phyloP scores from a whole-genome alignment of 2,797 vertebrate genomes.

The Fundulus diaphanus region DNA sequence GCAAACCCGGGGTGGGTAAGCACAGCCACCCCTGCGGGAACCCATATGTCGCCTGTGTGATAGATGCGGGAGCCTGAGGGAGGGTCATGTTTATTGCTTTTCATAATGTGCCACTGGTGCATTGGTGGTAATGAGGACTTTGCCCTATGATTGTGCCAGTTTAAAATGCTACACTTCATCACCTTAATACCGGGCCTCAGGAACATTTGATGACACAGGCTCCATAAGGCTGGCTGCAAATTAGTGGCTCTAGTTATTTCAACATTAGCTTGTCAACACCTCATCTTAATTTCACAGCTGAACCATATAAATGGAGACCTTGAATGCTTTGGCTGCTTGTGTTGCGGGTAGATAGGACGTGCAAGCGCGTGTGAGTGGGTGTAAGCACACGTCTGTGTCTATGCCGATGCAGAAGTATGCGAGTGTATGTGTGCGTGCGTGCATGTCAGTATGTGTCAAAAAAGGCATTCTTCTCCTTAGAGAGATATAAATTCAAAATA shows the following conservation, averaged over 20 bases:
- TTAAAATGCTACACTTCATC: conserved; percentile 77
- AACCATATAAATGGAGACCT: conserved; percentile 67
- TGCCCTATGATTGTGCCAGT: conserved; percentile 69
- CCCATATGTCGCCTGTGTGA: conserved; percentile 70
- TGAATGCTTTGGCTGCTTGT: conserved; percentile 55
- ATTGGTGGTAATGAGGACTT: conserved; percentile 68
- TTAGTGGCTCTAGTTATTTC: conserved; percentile 72
- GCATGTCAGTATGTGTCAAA: conserved; percentile 65
- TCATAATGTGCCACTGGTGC: conserved; percentile 69
- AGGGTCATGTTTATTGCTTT: conserved; percentile 72
- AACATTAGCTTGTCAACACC: conserved; percentile 73
- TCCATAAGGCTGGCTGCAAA: conserved; percentile 63
- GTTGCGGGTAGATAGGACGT: conserved; percentile 62
- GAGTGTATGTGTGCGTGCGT: conserved; percentile 45
- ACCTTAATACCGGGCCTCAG: conserved; percentile 60
- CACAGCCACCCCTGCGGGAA: conserved; percentile 56
- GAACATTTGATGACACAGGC: conserved; percentile 61
- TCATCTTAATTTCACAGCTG: conserved; percentile 68
- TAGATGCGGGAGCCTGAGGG: conserved; percentile 53
- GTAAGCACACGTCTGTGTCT: conserved; percentile 63
- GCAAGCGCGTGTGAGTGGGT: conserved; percentile 63
- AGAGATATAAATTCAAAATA: conserved; percentile 73
- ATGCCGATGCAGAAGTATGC: conserved; percentile 37
- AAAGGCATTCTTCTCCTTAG: conserved; percentile 68
- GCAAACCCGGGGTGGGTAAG: conserved; percentile 53